A percentile compares a stretch with the other conserved stretches of the same genome.
phyloP scores from a whole-genome alignment of 2,888 invertebrate genomes.

The Lithodes maja region DNA sequence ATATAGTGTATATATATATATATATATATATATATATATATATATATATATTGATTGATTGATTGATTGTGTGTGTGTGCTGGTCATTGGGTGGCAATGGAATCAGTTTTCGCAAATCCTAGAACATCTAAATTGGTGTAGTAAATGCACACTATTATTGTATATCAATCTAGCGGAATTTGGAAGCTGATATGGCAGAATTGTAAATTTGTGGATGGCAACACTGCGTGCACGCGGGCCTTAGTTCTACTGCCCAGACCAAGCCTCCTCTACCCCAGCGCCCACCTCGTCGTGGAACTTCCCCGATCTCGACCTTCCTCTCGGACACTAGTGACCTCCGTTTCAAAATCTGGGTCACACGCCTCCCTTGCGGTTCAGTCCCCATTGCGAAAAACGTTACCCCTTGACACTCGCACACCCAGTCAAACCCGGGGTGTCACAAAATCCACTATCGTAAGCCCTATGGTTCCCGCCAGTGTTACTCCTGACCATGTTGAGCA shows the following conservation, averaged over 20 bases:
- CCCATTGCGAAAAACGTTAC: too few species aligned
- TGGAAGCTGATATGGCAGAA: not conserved
- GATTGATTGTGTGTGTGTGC: not conserved
- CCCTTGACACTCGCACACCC: too few species aligned
- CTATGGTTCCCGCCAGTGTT: too few species aligned
- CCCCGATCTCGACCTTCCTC: too few species aligned
- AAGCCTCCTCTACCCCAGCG: not conserved
- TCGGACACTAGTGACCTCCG: too few species aligned
- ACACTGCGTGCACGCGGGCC: not conserved
- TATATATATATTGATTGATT: constrained; percentile 13
- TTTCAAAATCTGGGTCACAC: too few species aligned
- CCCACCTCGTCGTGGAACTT: too few species aligned
- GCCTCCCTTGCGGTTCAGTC: too few species aligned
- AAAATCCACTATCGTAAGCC: too few species aligned
- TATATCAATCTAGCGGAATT: not conserved
- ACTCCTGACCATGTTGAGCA: too few species aligned
- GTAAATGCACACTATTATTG: not conserved
- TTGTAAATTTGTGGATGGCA: not conserved
- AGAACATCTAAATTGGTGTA: not conserved
- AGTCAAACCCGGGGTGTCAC: too few species aligned
- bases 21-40: constrained; percentile 36
- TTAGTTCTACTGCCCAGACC: not conserved
- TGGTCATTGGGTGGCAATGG: not conserved
- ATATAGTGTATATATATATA: constrained; percentile 36
- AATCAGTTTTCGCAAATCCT: not conserved